phyloP scores from a whole-genome alignment of 53 echinoderm and acorn worm species.

The Hippasteria phrygiana region DNA sequence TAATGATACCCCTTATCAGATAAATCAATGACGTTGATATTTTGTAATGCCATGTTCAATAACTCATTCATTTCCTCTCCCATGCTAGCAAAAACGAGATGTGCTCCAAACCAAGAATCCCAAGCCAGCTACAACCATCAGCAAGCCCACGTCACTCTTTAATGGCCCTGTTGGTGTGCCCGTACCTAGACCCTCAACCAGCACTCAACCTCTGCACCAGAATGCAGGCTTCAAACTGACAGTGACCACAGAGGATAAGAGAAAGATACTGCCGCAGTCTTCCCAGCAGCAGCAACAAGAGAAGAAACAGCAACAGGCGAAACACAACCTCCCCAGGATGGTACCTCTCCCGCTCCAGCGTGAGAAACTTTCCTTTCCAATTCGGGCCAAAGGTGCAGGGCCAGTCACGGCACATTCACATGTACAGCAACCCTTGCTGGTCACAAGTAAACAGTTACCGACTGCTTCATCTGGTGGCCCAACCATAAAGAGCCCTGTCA shows the following conservation, averaged over 20 bases:
- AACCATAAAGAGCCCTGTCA: background rate
- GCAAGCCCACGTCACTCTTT: constrained; percentile 75
- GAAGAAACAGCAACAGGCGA: constrained; percentile 59
- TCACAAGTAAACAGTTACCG: background rate
- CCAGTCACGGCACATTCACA: constrained; percentile 13
- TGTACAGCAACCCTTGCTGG: background rate
- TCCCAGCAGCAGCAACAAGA: constrained; percentile 44
- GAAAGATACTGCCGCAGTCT: constrained; percentile 5
- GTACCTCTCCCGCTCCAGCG: constrained; percentile 70
- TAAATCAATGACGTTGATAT: no score
- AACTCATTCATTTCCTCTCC: background rate
- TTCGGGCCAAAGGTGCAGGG: constrained; percentile 16
- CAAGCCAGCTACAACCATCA: constrained; percentile 68
- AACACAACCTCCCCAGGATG: constrained; percentile 67
- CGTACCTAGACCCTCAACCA: constrained; percentile 58
- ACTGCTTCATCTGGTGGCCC: background rate
- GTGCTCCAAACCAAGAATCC: constrained; percentile 55
- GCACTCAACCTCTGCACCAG: constrained; percentile 33
- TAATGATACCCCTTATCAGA: no score
- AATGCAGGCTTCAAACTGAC: constrained; percentile 37
- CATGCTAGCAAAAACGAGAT: constrained; percentile 29
- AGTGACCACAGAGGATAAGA: constrained; percentile 23
- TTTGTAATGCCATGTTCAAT: background rate
- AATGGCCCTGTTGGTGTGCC: constrained; percentile 73
- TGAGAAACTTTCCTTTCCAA: constrained; percentile 75